phyloP scores from a whole-genome alignment of 2,888 invertebrate species.

The Altica lythri region DNA sequence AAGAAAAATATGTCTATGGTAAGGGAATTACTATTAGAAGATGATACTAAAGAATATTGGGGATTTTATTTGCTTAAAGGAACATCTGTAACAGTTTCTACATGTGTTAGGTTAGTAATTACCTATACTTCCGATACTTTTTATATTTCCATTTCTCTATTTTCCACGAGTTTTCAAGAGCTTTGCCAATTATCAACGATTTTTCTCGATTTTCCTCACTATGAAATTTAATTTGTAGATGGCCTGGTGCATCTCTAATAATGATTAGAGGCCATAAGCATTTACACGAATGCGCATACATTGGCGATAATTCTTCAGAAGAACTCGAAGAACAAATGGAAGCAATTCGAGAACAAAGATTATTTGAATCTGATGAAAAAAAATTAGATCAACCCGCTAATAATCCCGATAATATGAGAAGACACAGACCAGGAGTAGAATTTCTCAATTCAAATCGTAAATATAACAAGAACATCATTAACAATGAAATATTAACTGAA shows the following conservation, averaged over 20 bases:
- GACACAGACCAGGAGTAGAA: conserved; percentile 65
- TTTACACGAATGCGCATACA: conserved; percentile 78
- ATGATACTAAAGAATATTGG: conserved; percentile 84
- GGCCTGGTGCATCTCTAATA: conserved; percentile 77
- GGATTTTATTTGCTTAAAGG: conserved; percentile 78
- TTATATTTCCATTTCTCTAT: not conserved
- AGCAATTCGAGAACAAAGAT: conserved; percentile 46
- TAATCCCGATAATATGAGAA: conserved; percentile 67
- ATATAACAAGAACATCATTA: conserved; percentile 42
- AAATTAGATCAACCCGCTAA: conserved; percentile 62
- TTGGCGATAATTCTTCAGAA: conserved; percentile 80
- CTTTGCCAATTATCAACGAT: too few relatives aligned
- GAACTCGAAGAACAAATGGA: conserved; percentile 67
- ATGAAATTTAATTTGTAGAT: conserved; percentile 63
- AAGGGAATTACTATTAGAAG: conserved; percentile 70
- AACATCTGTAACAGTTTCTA: conserved; percentile 73
- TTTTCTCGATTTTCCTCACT: too few relatives aligned
- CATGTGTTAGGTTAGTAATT: conserved; percentile 69
- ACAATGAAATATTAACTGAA: too few relatives aligned
- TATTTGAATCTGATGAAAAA: conserved; percentile 43
- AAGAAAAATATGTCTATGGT: conserved; percentile 70
- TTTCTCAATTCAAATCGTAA: conserved; percentile 62
- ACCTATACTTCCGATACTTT: not conserved
- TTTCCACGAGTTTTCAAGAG: too few relatives aligned
- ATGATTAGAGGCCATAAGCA: conserved; percentile 78